Evolutionary conservation across 2,888 invertebrate genomes (phyloP).

Genomic region (Ormyrus rosae): DNA sequence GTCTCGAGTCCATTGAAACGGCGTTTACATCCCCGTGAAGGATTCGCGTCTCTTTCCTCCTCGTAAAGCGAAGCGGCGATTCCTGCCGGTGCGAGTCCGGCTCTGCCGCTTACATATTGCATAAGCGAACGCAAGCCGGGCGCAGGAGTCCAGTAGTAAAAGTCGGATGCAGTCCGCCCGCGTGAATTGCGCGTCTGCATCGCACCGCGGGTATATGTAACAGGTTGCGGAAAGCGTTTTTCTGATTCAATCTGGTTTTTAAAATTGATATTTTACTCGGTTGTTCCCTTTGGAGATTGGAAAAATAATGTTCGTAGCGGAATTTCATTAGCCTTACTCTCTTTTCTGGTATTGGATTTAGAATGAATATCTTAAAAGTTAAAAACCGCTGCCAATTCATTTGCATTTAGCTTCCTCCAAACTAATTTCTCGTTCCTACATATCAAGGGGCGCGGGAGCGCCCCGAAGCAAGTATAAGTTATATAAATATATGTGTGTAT

Average conservation of each 20-base stretch:
- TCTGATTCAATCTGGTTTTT: no score
- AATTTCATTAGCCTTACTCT: neutral
- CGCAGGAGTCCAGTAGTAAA: constrained; percentile 39
- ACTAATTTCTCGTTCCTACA: no score
- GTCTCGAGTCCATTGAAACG: no score
- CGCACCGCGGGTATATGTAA: neutral
- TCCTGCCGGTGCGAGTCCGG: neutral
- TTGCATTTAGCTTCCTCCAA: neutral
- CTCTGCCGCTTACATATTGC: neutral
- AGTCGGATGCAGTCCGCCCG: constrained; percentile 11
- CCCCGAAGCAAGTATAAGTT: no score
- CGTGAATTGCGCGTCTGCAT: no score
- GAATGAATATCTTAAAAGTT: neutral
- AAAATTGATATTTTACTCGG: no score
- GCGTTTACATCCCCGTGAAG: neutral
- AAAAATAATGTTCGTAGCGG: no score
- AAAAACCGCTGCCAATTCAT: neutral
- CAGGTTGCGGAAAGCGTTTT: neutral
- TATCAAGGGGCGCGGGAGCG: no score
- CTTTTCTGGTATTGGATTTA: neutral
- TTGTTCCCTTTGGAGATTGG: no score
- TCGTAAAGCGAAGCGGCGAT: constrained; percentile 28
- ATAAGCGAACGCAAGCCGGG: neutral
- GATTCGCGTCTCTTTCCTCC: neutral
- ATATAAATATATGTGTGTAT: no score